Evolutionary conservation across 2,888 invertebrate genomes (phyloP).

Genomic region (Macaria notata): DNA sequence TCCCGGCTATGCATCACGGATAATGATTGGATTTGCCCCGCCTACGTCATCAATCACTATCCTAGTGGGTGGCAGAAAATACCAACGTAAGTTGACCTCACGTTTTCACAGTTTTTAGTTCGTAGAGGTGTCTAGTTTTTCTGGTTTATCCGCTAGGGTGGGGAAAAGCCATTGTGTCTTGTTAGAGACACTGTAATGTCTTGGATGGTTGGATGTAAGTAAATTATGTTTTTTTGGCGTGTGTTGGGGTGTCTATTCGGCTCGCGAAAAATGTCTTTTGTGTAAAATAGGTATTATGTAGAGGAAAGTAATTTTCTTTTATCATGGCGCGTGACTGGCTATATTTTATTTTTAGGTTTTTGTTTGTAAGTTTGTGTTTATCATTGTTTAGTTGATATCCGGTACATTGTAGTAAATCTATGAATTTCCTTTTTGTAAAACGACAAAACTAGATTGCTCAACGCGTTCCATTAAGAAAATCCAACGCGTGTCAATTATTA

Average conservation of each 20-base stretch:
- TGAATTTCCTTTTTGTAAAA: no score
- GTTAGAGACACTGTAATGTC: constrained; percentile 75
- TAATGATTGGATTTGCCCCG: constrained; percentile 82
- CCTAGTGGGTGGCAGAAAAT: constrained; percentile 55
- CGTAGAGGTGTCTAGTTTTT: constrained; percentile 41
- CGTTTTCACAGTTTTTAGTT: constrained; percentile 36
- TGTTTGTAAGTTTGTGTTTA: no score
- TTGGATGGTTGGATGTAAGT: constrained; percentile 74
- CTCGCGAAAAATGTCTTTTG: constrained; percentile 36
- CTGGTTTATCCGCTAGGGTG: constrained; percentile 55
- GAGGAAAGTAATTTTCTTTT: constrained; percentile 25
- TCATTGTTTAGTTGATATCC: no score
- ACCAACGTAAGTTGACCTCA: constrained; percentile 51
- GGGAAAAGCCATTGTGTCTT: constrained; percentile 77
- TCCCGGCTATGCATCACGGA: constrained; percentile 79
- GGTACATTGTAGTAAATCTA: no score
- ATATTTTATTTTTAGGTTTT: constrained; percentile 8
- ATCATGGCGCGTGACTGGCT: constrained; percentile 7
- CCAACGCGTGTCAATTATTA: no score
- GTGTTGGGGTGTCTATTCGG: constrained; percentile 40
- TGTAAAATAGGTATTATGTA: constrained; percentile 21
- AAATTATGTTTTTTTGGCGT: constrained; percentile 71
- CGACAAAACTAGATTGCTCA: no score
- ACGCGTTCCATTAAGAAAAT: no score
- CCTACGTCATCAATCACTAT: constrained; percentile 79